These are phyloP conservation scores for Tiliqua scincoides DNA, from an alignment of 2,113 vertebrate genomes.

Conservation along the genomic window DNA sequence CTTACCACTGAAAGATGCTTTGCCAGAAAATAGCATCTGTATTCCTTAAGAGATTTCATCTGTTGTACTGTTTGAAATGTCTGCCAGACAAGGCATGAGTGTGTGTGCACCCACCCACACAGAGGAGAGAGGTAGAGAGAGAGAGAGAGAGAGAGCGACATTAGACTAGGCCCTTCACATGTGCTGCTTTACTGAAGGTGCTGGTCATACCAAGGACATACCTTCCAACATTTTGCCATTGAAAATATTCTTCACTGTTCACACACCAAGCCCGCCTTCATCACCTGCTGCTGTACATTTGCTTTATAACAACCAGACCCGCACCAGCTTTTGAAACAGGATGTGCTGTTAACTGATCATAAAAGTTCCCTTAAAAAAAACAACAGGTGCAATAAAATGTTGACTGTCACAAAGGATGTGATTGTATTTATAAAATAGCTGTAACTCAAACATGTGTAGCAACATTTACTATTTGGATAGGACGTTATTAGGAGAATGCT, in stretches of 20 bases:
- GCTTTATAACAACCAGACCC: background rate
- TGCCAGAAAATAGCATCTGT: slow-evolving; percentile 27
- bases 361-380: background rate
- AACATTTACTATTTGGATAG: background rate
- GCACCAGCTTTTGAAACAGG: background rate
- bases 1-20: background rate
- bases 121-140: too few relatives aligned
- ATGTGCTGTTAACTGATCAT: background rate
- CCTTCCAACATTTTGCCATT: background rate
- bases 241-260: background rate
- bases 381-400: background rate
- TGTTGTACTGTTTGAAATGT: background rate
- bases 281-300: background rate
- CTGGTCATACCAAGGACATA: background rate
- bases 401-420: background rate
- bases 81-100: background rate
- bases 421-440: background rate
- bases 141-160: background rate
- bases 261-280: background rate
- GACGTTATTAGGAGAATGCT: background rate
- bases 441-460: background rate
- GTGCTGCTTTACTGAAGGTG: background rate
- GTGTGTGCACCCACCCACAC: background rate
- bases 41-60: slow-evolving; percentile 19
- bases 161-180: background rate